Base-by-base conservation (phyloP, 2,888 invertebrate species). In the Eupithecia centaureata region DNA sequence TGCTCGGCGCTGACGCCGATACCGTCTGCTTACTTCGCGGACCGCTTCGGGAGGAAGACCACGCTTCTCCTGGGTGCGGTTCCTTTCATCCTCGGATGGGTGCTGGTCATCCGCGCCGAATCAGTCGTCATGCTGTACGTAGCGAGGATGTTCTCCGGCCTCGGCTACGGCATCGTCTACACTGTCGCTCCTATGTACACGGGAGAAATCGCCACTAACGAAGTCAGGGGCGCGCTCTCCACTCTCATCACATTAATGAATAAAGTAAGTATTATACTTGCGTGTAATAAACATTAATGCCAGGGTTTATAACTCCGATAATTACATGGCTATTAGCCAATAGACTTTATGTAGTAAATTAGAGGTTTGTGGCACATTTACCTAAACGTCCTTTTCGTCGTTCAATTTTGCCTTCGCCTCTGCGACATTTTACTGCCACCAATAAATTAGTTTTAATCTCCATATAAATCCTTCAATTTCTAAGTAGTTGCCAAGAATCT, bases 21-120 rank as follows among this genome's bases (percentile, higher is more conserved):
- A 13, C 86, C 95, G 25, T 94, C 95, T 8, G 95, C 95, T 12
- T 92, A 95, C 79, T 85, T 95, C 68, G 95, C 95, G 59, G 95
- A 96, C 82, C 88, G 91, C 70, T 92, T 95, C 69, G 96, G 96
- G n/a, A 92, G 96, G n/a, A 96, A 96, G 81, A 93, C 91, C 15
- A 94, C 95, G n/a, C 89, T 96, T 1, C 88, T 95, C 15, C 82
- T 94, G 42, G 92, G 95, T 15, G 94, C 95, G 0, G 77, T 95
- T 8, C 95, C 95, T 0, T 94, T 95, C 77, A 94, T 95, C 72
- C 61, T 94, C 47, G 94, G 95, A 70, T 96, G 96, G 95, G 81
- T 95, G 38, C 86, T 95, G 75, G 93, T 96, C 75, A 94, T 95
- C 72, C 85, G 93, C 38, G 95, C 95, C 32, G 89, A 92, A 62